A percentile compares a stretch with the other conserved stretches of the same genome.
Conservation (phyloP, 2,113 vertebrate species). For the Myxocyprinus asiaticus region DNA sequence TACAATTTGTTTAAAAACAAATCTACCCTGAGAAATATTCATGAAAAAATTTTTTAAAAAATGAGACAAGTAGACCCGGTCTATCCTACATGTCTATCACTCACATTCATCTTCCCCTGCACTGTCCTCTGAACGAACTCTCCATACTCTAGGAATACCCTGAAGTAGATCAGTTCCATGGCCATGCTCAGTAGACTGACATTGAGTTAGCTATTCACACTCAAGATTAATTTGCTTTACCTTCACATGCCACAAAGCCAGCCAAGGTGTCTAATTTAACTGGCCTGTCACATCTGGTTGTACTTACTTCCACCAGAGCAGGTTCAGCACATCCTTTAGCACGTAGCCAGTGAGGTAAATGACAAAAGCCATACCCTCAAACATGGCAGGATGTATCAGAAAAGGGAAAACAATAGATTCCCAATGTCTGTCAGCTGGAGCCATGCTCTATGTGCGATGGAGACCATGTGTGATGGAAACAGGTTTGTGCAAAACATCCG, state of each 20-base stretch:
- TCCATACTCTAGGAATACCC: not conserved
- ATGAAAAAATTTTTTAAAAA: too few species aligned
- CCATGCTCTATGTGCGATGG: not conserved
- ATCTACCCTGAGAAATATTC: too few species aligned
- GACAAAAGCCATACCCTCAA: slow-evolving; percentile 51
- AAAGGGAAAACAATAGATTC: slow-evolving; percentile 20
- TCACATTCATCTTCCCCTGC: not conserved
- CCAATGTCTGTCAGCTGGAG: slow-evolving; percentile 39
- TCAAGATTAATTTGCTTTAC: slow-evolving; percentile 46
- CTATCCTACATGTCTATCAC: not conserved
- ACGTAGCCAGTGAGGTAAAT: slow-evolving; percentile 16
- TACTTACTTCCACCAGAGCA: slow-evolving; percentile 28
- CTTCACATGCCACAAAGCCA: slow-evolving; percentile 38
- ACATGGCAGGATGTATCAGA: slow-evolving; percentile 45
- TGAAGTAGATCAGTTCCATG: slow-evolving; percentile 8
- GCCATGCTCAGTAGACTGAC: slow-evolving; percentile 6
- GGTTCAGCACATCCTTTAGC: slow-evolving; percentile 36
- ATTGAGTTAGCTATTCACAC: slow-evolving; percentile 3
- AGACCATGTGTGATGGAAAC: slow-evolving; percentile 16
- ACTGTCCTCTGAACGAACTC: slow-evolving; percentile 31
- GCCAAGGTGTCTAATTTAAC: slow-evolving; percentile 50
- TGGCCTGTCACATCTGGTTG: slow-evolving; percentile 39
- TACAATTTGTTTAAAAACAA: too few species aligned
- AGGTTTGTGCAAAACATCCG: not conserved
- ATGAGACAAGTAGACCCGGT: too few species aligned